Percentiles rank a stretch among this genome's conserved stretches.
phyloP scores from a whole-genome alignment of 2,888 invertebrate species.

The Pachycephus smyrnensis region DNA sequence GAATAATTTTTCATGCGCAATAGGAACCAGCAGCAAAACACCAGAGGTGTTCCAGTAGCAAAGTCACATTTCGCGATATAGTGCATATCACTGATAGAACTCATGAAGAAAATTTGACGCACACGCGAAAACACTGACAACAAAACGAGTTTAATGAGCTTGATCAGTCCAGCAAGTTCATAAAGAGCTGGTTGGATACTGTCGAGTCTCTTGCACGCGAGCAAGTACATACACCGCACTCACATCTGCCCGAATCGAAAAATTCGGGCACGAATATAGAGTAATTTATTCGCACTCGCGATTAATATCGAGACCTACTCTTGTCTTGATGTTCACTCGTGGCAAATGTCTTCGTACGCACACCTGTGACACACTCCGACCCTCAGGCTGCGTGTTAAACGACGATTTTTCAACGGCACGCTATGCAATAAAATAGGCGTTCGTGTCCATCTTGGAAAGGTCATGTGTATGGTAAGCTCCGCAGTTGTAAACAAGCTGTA shows the following conservation, averaged over 20 bases:
- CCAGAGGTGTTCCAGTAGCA: slow-evolving; percentile 42
- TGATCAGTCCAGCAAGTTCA: slow-evolving; percentile 31
- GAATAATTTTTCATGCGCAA: slow-evolving; percentile 67
- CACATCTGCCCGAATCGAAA: slow-evolving; percentile 44
- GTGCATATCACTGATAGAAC: not conserved
- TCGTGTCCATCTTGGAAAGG: slow-evolving; percentile 67
- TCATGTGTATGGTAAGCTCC: slow-evolving; percentile 64
- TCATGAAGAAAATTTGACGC: not conserved
- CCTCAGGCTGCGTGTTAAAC: slow-evolving; percentile 9
- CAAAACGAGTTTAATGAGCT: not conserved
- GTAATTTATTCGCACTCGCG: no score
- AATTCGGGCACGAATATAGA: slow-evolving; percentile 18
- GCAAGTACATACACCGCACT: slow-evolving; percentile 34
- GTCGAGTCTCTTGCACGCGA: slow-evolving; percentile 15
- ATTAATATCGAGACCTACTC: no score
- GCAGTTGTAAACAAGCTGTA: slow-evolving; percentile 67
- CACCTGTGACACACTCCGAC: not conserved
- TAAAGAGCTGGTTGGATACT: not conserved
- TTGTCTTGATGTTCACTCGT: no score
- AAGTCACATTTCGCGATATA: slow-evolving; percentile 29
- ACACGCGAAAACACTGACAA: slow-evolving; percentile 6
- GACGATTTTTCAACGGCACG: slow-evolving; percentile 22
- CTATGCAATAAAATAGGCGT: slow-evolving; percentile 47
- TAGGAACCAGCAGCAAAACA: slow-evolving; percentile 46
- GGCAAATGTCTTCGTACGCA: not conserved